These are phyloP conservation scores for Urosaurus nigricauda DNA, from an alignment of 2,797 vertebrate species.

Conservation along the genomic window DNA sequence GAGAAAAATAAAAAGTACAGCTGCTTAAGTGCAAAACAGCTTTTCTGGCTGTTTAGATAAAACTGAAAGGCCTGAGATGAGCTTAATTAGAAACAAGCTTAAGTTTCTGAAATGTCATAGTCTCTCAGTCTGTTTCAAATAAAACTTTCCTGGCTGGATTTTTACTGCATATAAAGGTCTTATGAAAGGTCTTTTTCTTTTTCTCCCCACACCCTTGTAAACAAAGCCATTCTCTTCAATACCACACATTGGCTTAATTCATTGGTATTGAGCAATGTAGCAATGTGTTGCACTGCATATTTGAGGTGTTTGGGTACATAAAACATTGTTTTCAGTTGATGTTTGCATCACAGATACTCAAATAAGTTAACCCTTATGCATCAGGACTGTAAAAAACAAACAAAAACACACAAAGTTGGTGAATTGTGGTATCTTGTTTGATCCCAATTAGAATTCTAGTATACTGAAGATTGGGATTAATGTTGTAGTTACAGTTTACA, in stretches of 20 bases:
- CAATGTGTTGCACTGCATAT: slow-evolving; percentile 5
- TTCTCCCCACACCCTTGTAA: slow-evolving; percentile 1
- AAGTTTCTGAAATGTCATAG: not conserved
- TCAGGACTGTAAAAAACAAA: no score
- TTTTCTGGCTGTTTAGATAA: slow-evolving; percentile 30
- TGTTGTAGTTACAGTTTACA: no score
- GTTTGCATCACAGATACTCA: not conserved
- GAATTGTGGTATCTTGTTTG: no score
- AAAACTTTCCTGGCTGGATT: slow-evolving; percentile 19
- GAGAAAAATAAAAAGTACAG: not conserved
- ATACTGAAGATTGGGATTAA: no score
- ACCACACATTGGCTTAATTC: not conserved
- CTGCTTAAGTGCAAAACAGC: slow-evolving; percentile 51
- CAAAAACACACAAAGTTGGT: no score
- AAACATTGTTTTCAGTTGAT: slow-evolving; percentile 34
- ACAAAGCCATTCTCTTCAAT: not conserved
- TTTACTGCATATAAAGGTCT: slow-evolving; percentile 9
- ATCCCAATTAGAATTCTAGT: no score
- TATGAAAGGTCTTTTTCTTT: not conserved
- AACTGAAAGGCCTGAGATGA: not conserved
- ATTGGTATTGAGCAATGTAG: not conserved
- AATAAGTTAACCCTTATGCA: slow-evolving; percentile 14
- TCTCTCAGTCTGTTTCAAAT: slow-evolving; percentile 23
- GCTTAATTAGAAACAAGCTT: not conserved
- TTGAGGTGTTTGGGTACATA: not conserved